Conservation (phyloP, 2,888 invertebrate species). For the Mayetiola destructor region DNA sequence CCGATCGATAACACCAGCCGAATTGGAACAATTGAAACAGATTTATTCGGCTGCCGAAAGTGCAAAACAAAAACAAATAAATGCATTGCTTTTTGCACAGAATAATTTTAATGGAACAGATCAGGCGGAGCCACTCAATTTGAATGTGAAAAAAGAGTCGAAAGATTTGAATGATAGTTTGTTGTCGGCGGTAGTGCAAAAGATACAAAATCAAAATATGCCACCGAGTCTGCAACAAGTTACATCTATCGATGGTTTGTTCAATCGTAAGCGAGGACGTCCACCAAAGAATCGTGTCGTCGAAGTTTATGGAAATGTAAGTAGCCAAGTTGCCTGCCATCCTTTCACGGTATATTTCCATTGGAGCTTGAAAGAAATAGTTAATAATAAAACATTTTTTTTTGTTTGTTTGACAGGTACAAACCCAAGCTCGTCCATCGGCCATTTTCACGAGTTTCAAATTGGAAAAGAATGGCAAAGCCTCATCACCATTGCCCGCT, state of each 20-base stretch:
- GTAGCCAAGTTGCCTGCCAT: conserved; percentile 25
- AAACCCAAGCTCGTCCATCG: conserved; percentile 59
- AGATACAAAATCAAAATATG: conserved; percentile 16
- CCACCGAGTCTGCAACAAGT: conserved; percentile 26
- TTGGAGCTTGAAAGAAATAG: not conserved
- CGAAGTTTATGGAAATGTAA: conserved; percentile 79
- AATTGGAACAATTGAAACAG: conserved; percentile 19
- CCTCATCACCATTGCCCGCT: conserved; percentile 1
- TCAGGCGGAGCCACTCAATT: conserved; percentile 16
- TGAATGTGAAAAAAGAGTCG: conserved; percentile 8
- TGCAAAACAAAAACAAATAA: conserved; percentile 1
- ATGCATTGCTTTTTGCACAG: conserved; percentile 3
- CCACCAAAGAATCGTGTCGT: conserved; percentile 94
- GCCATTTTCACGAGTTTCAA: conserved; percentile 90
- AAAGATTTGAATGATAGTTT: not conserved
- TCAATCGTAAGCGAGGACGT: conserved; percentile 80
- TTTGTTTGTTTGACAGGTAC: conserved; percentile 18
- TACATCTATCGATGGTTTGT: conserved; percentile 78
- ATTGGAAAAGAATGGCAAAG: conserved; percentile 54
- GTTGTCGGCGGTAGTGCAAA: conserved; percentile 20
- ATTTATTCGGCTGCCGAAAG: conserved; percentile 18
- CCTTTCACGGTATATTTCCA: not conserved
- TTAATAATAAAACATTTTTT: conserved; percentile 20
- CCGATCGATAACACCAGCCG: conserved; percentile 12
- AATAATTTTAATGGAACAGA: not conserved